Base-by-base conservation (phyloP, 2,888 invertebrate genomes). In the Eugnorisma glareosa region DNA sequence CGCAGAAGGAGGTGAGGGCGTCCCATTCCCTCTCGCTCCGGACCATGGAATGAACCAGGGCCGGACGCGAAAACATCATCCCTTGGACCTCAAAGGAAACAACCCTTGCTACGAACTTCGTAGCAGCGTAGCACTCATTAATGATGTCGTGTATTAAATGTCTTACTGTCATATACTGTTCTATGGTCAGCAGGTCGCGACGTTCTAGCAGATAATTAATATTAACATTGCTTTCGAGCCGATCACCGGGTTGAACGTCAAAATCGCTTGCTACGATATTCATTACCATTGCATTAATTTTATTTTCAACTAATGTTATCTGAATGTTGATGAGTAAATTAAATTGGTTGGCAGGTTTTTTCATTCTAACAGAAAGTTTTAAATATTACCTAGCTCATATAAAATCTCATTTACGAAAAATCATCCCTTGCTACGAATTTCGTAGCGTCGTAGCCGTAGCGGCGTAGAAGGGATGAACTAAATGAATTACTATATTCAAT, bases 41-140 rank as follows among this genome's bases (percentile, higher is more conserved):
- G n/a, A n/a, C n/a, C n/a, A n/a, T n/a, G n/a, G n/a, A n/a, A n/a
- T n/a, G n/a, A n/a, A n/a, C n/a, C n/a, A n/a, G n/a, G n/a, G n/a
- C n/a, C n/a, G n/a, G n/a, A n/a, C n/a, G n/a, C n/a, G n/a, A 40
- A 11, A 40, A 43, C 13, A 68, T 31, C 24, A 43, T 68, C 24
- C 28, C 70, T 15, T 67, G 11, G 3, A 67, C 15, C 24, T 68
- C 6, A 67, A 35, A 43, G 5, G 11, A 11, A 43, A 13, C 7
- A n/a, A n/a, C n/a, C 43, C 35, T 43, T 71, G 71, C 71, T 71
- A 71, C 67, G 71, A 73, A 43, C 2, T n/a, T 35, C 21, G 35
- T 45, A 72, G 35, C 72, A 43, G 37, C 21, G 28, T 40, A 66
- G 6, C 37, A 40, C 37, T 28, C 7, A 37, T 63, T 13, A 63